These are phyloP conservation scores for Graphium colonna DNA, from an alignment of 2,888 invertebrate genomes.

Conservation along the genomic window DNA sequence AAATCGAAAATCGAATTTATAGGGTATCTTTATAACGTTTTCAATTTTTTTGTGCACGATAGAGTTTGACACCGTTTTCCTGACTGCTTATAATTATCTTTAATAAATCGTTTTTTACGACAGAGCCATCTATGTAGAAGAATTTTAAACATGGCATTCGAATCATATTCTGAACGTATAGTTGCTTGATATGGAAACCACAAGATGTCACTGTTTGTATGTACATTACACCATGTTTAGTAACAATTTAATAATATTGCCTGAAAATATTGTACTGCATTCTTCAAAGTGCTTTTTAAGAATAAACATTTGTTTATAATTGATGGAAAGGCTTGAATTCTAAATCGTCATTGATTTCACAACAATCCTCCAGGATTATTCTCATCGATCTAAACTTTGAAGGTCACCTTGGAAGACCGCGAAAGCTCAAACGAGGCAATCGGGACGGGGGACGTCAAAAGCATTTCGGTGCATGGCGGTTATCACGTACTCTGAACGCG, in stretches of 20 bases:
- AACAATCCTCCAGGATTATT: slow-evolving; percentile 15
- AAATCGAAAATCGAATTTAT: no score
- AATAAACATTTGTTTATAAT: not conserved
- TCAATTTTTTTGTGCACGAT: no score
- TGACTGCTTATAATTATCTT: no score
- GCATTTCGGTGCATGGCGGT: slow-evolving; percentile 38
- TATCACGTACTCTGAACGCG: slow-evolving; percentile 21
- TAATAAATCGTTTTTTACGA: no score
- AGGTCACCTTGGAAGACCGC: slow-evolving; percentile 71
- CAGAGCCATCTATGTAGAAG: not conserved
- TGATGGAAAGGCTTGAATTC: not conserved
- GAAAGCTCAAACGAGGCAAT: slow-evolving; percentile 53
- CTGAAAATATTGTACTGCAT: not conserved
- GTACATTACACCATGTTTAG: not conserved
- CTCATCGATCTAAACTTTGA: slow-evolving; percentile 49
- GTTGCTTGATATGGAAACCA: not conserved
- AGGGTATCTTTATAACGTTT: no score
- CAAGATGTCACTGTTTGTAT: slow-evolving; percentile 1
- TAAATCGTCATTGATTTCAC: not conserved
- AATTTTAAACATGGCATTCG: not conserved
- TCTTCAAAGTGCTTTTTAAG: not conserved
- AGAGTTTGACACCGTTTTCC: no score
- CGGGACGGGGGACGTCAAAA: slow-evolving; percentile 27
- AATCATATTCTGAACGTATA: not conserved
- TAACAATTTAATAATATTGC: not conserved